Evolutionary conservation across 2,113 vertebrate genomes (phyloP), one percentile per base, ranked within the genome.

Genomic region (Myotis brandtii): DNA sequence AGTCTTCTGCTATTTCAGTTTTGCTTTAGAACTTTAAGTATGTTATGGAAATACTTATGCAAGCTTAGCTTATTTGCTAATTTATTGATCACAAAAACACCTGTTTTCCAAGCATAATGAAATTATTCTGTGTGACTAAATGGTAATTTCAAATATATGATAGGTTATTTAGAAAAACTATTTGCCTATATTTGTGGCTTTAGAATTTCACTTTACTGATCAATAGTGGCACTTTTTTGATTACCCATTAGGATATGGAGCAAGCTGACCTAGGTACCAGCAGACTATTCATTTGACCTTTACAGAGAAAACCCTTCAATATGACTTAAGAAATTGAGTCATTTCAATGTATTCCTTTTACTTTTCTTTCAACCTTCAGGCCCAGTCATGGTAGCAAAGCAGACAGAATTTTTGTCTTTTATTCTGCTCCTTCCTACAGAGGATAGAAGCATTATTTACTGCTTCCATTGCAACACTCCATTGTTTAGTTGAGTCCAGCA

Each of bases 11-110:
- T 77, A 11, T 92, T 66, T 83, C 32, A n/a, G 17, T 86, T 91
- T 91, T 86, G 14, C 95, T 94, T 96, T 82, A 94, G 54, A 92
- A 94, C 50, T 91, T 79, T 93, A 69, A 80, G 20, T 80, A 64
- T 91, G 95, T 95, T 94, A 88, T 92, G 76, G 92, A 94, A 94
- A 77, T 94, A 89, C 37, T 52, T 94, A 2, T 88, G 46, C 54
- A 95, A 96, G 30, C 46, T 94, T 62, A 73, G 66, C 46, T 86
- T 89, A 50, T 56, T 84, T 93, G 83, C 48, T 88, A 50, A 91
- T 80, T 75, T 52, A 94, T 25, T 72, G 20, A 56, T 77, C 46
- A 85, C 34, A 91, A 80, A 88, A 88, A 94, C 66, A 93, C 18
- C 59, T 80, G 56, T 62, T n/a, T 94, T 92, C 82, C 14, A 76